Base-by-base conservation (phyloP, 2,113 vertebrate genomes). In the Clarias magur region DNA sequence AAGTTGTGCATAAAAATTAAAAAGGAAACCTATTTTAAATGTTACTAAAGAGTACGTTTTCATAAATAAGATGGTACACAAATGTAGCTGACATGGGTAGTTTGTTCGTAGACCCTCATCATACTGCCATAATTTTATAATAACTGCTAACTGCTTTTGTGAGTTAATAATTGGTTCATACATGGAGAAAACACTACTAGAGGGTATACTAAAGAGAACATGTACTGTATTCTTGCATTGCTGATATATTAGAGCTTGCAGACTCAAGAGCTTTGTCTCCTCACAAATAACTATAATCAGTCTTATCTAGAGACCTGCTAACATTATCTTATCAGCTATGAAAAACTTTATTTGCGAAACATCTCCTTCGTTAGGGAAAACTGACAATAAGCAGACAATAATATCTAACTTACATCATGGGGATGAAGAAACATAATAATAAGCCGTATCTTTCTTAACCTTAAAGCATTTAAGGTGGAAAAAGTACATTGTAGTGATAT, bases 371-470 rank as follows among this genome's bases (percentile, higher is more conserved):
- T 85, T 59, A 82, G 76, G 89, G 85, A 92, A 93, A 92, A 93
- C 88, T 91, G 89, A 89, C 88, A 89, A 88, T 89, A 81, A 88
- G 92, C 85, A 80, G 63, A 48, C 86, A 88, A 42, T 65, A 82
- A 86, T 79, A 76, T 27, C 85, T 88, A 89, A 91, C 92, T 93
- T 93, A 92, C 93, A 93, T 94, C 93, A 94, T 59, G 16, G 2
- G 42, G 86, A 3, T 42, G 92, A 86, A 79, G 88, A 87, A 38
- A 86, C 85, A 85, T 60, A 30, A 85, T 89, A 90, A 94, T 92
- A 93, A 93, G 87, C 81, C 83, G 72, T 89, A 90, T 92, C 91
- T 89, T 84, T 42, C 79, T 80, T 59, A 42, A 42, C 3, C 42
- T 42, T 42, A 73, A 86, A 87, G 86, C 16, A 3, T 42, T 42